Evolutionary conservation across 2,888 invertebrate genomes (phyloP).

Genomic region (Cenopis cana): DNA sequence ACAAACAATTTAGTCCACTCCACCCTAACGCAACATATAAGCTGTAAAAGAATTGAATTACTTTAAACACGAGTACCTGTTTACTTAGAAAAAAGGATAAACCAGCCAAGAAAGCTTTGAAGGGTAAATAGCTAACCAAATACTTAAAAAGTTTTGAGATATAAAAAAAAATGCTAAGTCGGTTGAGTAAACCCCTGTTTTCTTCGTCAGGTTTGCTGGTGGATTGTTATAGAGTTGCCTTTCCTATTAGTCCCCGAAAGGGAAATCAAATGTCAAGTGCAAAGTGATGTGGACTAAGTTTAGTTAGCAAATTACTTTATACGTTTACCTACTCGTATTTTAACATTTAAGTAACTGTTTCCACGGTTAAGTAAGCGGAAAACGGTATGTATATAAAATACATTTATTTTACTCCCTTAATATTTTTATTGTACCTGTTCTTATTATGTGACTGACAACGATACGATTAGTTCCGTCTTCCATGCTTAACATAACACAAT

Average conservation of each 20-base stretch:
- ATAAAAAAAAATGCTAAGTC: slow-evolving; percentile 27
- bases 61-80: slow-evolving; percentile 31
- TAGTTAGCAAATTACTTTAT: slow-evolving; percentile 10
- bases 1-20: slow-evolving; percentile 33
- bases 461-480: no score
- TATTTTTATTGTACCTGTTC: background rate
- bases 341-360: no score
- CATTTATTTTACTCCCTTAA: background rate
- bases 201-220: slow-evolving; percentile 13
- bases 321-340: background rate
- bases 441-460: background rate
- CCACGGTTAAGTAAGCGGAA: background rate
- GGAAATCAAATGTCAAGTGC: slow-evolving; percentile 36
- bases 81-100: slow-evolving; percentile 26
- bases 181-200: slow-evolving; percentile 7
- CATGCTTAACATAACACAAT: no score
- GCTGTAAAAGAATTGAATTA: slow-evolving; percentile 30
- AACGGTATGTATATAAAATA: background rate
- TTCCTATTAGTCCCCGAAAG: slow-evolving; percentile 27
- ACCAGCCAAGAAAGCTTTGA: slow-evolving; percentile 23
- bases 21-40: slow-evolving; percentile 21
- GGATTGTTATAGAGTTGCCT: slow-evolving; percentile 23
- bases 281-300: slow-evolving; percentile 29
- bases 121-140: slow-evolving; percentile 28
- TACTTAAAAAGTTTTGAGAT: slow-evolving; percentile 34